Base-by-base conservation (phyloP, 2,888 invertebrate genomes). In the Erpobdella octoculata region DNA sequence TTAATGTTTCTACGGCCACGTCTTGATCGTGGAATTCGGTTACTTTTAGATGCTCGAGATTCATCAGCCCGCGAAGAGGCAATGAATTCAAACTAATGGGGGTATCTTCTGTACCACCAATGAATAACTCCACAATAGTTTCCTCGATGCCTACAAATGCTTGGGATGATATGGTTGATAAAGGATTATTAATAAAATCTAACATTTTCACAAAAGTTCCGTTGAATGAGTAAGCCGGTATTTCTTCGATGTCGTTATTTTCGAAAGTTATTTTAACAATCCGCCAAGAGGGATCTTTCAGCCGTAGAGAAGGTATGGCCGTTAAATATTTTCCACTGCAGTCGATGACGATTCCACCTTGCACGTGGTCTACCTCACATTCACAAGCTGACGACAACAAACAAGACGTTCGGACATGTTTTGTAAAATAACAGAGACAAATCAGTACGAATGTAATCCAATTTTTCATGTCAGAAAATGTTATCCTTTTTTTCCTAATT, bases 111-210 rank as follows among this genome's bases (percentile, higher is more conserved):
- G 28, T 31, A 6, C 35, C 33, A n/a, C 62, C 62, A 5, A 62
- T 33, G 4, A 31, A 31, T 33, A 62, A 35, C 33, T 62, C 62
- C 28, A 31, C 31, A 1, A 62, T 8, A 31, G 28, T 33, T 33
- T 35, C 1, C 12, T 62, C 62, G 5, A 33, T n/a, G 6, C 62
- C 62, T 33, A 35, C 62, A 35, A 62, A 62, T 8, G 62, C 62
- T 33, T 33, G 31, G n/a, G 33, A 18, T n/a, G 31, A 33, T 28
- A 62, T 62, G 6, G 31, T 28, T 4, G 33, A n/a, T 35, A 62
- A 62, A 6, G 62, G 62, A 33, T 62, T 62, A 31, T 62, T 35
- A 62, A 28, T 62, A 8, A 62, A n/a, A 62, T 62, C 62, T n/a
- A 62, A n/a, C 18, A n/a, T 4, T 62, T n/a, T 62, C 62, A 35